A percentile compares a stretch with the other conserved stretches of the same genome.
Conservation (phyloP, 2,113 vertebrate species). For the Ctenomys sociabilis region DNA sequence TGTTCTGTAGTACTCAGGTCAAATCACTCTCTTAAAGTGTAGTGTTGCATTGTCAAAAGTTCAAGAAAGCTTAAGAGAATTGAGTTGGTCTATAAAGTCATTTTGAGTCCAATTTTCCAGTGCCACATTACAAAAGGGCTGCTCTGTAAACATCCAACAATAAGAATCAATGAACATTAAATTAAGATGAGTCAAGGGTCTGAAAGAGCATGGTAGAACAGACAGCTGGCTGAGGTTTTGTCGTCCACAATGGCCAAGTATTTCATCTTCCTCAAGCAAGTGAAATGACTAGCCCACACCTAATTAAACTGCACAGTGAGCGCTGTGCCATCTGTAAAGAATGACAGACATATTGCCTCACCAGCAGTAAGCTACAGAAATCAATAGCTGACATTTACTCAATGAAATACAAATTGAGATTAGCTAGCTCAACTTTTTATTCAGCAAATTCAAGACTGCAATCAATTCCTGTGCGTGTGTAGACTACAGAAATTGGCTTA, state of each 20-base stretch:
- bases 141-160: slow-evolving; percentile 41
- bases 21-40: slow-evolving; percentile 44
- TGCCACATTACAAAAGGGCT: slow-evolving; percentile 55
- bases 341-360: slow-evolving; percentile 82
- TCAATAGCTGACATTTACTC: slow-evolving; percentile 86
- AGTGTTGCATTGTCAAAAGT: slow-evolving; percentile 40
- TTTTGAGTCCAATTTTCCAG: not conserved
- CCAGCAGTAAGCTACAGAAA: slow-evolving; percentile 78
- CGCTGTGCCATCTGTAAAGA: slow-evolving; percentile 76
- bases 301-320: slow-evolving; percentile 83
- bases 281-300: slow-evolving; percentile 78
- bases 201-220: slow-evolving; percentile 52
- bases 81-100: not conserved
- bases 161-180: slow-evolving; percentile 75
- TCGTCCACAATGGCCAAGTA: slow-evolving; percentile 77
- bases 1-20: not conserved
- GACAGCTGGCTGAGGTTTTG: slow-evolving; percentile 77
- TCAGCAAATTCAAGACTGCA: slow-evolving; percentile 83
- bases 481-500: slow-evolving; percentile 78
- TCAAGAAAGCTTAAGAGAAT: slow-evolving; percentile 40
- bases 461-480: slow-evolving; percentile 81
- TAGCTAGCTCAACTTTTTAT: slow-evolving; percentile 84
- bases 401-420: slow-evolving; percentile 86
- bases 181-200: slow-evolving; percentile 58
- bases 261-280: slow-evolving; percentile 81